Evolutionary conservation across 2,888 invertebrate genomes (phyloP).

Genomic region (Callimorpha dominula): DNA sequence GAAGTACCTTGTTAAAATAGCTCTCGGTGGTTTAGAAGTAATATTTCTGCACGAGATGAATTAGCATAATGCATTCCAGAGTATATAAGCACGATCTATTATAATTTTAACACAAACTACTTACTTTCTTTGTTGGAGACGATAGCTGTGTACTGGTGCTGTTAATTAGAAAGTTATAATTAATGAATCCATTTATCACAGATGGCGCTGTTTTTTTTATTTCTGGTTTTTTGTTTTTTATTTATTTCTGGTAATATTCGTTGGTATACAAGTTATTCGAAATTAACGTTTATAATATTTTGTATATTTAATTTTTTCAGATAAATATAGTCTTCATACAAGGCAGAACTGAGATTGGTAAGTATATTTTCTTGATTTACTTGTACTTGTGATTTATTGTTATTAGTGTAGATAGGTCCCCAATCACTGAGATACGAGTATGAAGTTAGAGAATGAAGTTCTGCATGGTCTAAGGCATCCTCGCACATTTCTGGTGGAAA

Average conservation of each 20-base stretch:
- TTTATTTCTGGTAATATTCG: background rate
- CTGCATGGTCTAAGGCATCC: too few species aligned
- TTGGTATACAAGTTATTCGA: background rate
- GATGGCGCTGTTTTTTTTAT: slow-evolving; percentile 3
- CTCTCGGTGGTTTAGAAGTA: background rate
- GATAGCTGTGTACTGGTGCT: background rate
- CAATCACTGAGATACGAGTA: too few species aligned
- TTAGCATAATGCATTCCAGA: slow-evolving; percentile 24
- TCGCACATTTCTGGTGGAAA: too few species aligned
- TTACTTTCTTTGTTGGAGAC: slow-evolving; percentile 10
- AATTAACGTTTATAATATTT: slow-evolving; percentile 1
- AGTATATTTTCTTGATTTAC: slow-evolving; percentile 25
- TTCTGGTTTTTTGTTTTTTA: background rate
- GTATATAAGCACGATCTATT: slow-evolving; percentile 37
- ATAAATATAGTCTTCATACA: slow-evolving; percentile 11
- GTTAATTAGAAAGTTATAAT: background rate
- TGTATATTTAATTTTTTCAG: slow-evolving; percentile 12
- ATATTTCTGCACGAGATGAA: slow-evolving; percentile 8
- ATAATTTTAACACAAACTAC: slow-evolving; percentile 28
- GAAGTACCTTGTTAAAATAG: background rate
- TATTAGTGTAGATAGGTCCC: too few species aligned
- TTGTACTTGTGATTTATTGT: too few species aligned
- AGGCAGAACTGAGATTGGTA: slow-evolving; percentile 39
- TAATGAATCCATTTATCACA: background rate
- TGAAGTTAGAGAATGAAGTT: too few species aligned